Base-by-base conservation (phyloP, 2,113 vertebrate species). In the Mungos mungo region DNA sequence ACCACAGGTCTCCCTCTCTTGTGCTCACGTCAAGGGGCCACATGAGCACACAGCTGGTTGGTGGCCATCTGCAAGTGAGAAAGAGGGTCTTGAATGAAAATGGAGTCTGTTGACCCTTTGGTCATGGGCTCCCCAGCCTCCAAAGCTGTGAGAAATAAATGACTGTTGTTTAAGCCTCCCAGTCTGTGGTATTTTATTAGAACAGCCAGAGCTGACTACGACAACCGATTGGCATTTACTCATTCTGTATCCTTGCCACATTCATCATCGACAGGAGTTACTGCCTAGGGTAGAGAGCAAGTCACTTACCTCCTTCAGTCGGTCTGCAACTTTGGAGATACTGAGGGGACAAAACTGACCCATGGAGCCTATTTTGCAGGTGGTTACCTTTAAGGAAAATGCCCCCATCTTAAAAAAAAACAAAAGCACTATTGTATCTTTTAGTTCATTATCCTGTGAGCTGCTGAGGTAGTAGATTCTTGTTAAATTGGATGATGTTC, bases 381-480 rank as follows among this genome's bases (percentile, higher is more conserved):
- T 35, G 35, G 54, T 45, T 81, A 23, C 80, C 80, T 93, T 85
- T 88, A 57, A 87, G 85, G 89, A 41, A 74, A 82, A 57, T 19
- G 25, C 13, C 63, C 31, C 52, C 8, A 4, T 83, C 60, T 93
- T 89, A 79, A 63, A 83, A 41, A 41, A 41, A 41, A 41, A 41
- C 4, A 41, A 63, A 92, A 96, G 31, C 82, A 71, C 41, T 25
- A 0, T 31, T 54, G 11, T 68, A 15, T 89, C 68, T 96, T 65
- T 71, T 76, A 47, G 41, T 63, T 89, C 63, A 31, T 71, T 68
- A 80, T 54, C 65, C 71, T 69, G 76, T 50, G 66, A 92, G 45
- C 95, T 97, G 89, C 95, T 92, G 85, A 96, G 93, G 66, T 94
- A 38, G 81, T 89, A 85, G 66, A 90, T 94, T 92, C 68, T 76